Conservation (phyloP, 2,113 vertebrate genomes). For the Toxotes jaculatrix region DNA sequence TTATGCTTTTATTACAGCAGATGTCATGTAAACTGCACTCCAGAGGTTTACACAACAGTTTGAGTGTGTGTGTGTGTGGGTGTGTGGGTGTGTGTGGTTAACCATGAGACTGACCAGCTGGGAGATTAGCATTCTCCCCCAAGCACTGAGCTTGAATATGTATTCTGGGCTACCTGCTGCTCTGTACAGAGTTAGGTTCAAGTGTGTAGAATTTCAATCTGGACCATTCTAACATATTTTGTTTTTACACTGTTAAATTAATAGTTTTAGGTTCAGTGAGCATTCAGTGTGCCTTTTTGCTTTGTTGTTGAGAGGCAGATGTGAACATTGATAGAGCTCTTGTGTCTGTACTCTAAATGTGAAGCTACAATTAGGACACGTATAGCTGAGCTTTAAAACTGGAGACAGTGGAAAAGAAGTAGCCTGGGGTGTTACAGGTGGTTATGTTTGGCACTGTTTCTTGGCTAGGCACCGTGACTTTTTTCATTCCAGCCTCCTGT, state of each 20-base stretch:
- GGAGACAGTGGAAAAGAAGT: too few species aligned
- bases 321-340: background rate
- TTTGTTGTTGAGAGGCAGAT: background rate
- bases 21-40: constrained; percentile 43
- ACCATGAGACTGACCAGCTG: constrained; percentile 66
- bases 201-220: background rate
- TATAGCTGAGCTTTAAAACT: background rate
- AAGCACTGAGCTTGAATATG: constrained; percentile 36
- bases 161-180: constrained; percentile 28
- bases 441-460: too few species aligned
- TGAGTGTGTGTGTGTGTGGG: constrained; percentile 31
- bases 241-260: background rate
- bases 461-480: too few species aligned
- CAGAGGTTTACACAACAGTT: constrained; percentile 56
- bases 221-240: background rate
- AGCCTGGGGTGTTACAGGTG: too few species aligned
- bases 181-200: background rate
- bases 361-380: background rate
- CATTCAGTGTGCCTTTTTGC: background rate
- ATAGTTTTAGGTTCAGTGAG: background rate
- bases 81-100: constrained; percentile 25
- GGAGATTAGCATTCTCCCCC: constrained; percentile 67
- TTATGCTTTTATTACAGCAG: constrained; percentile 27
- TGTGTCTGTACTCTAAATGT: background rate
- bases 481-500: background rate